A percentile compares a stretch with the other conserved stretches of the same genome.
Conservation (phyloP, 2,113 vertebrate genomes). For the Seriola dumerili region DNA sequence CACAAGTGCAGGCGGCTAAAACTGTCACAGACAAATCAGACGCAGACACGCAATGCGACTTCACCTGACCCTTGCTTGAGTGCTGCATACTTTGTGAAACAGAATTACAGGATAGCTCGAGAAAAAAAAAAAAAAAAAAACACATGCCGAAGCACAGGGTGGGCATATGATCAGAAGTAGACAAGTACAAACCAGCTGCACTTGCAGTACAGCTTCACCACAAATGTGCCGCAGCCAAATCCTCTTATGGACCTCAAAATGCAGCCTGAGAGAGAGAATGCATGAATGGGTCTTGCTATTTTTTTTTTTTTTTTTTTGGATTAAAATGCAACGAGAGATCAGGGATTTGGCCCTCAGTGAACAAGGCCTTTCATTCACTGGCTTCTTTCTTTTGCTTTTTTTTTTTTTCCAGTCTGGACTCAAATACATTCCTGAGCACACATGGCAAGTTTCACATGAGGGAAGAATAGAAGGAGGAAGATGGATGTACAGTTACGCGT, state of each 20-base stretch:
- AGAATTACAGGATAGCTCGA: background rate
- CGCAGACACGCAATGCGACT: background rate
- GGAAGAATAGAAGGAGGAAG: background rate
- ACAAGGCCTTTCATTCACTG: slow-evolving; percentile 62
- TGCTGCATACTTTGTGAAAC: background rate
- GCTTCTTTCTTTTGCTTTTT: slow-evolving; percentile 1
- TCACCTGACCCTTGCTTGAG: background rate
- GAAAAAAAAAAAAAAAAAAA: background rate
- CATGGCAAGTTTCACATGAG: background rate
- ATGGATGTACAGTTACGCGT: background rate
- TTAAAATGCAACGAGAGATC: slow-evolving; percentile 63
- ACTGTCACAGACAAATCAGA: background rate
- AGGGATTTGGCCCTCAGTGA: slow-evolving; percentile 53
- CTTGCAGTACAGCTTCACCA: slow-evolving; percentile 23
- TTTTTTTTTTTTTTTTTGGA: slow-evolving; percentile 25
- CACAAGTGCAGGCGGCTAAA: background rate
- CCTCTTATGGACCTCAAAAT: slow-evolving; percentile 58
- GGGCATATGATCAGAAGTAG: slow-evolving; percentile 16
- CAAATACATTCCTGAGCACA: background rate
- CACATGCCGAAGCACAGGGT: background rate
- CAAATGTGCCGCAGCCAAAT: slow-evolving; percentile 55
- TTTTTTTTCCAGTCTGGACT: slow-evolving; percentile 11
- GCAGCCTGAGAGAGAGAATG: slow-evolving; percentile 35
- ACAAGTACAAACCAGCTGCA: slow-evolving; percentile 27
- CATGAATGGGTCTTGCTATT: slow-evolving; percentile 58